phyloP scores from a whole-genome alignment of 2,888 invertebrate genomes.

The Hirtodrosophila duncani region DNA sequence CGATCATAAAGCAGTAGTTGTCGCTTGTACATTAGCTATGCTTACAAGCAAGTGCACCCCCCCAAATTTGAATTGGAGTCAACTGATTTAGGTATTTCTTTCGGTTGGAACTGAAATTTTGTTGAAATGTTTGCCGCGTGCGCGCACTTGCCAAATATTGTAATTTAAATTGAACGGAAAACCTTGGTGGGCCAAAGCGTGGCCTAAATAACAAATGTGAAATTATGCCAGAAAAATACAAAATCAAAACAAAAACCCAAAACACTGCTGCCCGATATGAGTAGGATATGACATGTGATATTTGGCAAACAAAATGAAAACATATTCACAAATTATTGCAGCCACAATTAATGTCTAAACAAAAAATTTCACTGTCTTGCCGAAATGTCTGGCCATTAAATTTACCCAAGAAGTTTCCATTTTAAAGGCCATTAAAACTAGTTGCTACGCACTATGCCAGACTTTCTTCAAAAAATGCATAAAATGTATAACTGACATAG shows the following conservation, averaged over 20 bases:
- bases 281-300: slow-evolving; percentile 40
- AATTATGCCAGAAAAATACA: slow-evolving; percentile 5
- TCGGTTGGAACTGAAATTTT: slow-evolving; percentile 12
- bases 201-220: slow-evolving; percentile 60
- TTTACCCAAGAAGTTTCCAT: slow-evolving; percentile 36
- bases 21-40: slow-evolving; percentile 31
- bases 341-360: slow-evolving; percentile 5
- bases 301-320: slow-evolving; percentile 23
- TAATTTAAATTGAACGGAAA: slow-evolving; percentile 37
- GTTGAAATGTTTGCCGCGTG: slow-evolving; percentile 62
- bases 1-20: slow-evolving; percentile 37
- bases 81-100: slow-evolving; percentile 13
- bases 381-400: slow-evolving; percentile 46
- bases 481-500: slow-evolving; percentile 20
- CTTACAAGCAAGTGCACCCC: slow-evolving; percentile 38
- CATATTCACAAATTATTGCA: slow-evolving; percentile 30
- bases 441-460: slow-evolving; percentile 29
- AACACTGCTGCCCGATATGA: slow-evolving; percentile 24
- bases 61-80: slow-evolving; percentile 22
- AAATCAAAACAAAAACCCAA: slow-evolving; percentile 8
- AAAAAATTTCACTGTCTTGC: slow-evolving; percentile 53
- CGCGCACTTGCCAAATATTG: slow-evolving; percentile 62
- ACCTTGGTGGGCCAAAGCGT: slow-evolving; percentile 52
- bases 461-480: slow-evolving; percentile 51
- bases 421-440: slow-evolving; percentile 29